Percentiles rank a stretch among this genome's conserved stretches.
phyloP scores from a whole-genome alignment of 2,113 vertebrate genomes.

The Tringa solitaria region DNA sequence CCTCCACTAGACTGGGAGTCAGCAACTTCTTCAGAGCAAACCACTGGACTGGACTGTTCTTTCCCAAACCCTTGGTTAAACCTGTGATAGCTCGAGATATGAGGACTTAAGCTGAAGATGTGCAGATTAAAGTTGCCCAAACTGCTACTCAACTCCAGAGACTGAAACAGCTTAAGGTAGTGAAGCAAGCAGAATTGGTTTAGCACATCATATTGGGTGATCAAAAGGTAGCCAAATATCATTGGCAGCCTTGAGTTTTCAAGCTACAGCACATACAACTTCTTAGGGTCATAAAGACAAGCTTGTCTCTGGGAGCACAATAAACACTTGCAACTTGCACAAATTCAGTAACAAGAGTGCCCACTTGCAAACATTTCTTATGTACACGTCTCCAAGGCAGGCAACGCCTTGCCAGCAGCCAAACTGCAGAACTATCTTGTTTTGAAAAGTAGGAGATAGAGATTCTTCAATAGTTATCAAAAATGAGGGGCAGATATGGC shows the following conservation, averaged over 20 bases:
- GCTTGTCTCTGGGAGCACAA: not conserved
- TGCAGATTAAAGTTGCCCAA: not conserved
- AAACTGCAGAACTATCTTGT: not conserved
- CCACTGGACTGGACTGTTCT: not conserved
- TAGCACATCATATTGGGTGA: not conserved
- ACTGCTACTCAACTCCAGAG: not conserved
- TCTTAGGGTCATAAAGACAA: not conserved
- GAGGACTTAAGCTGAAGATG: not conserved
- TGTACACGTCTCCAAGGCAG: not conserved
- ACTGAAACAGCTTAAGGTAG: not conserved
- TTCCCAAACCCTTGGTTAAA: not conserved
- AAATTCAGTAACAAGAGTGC: not conserved
- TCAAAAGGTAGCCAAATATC: not conserved
- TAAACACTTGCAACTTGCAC: not conserved
- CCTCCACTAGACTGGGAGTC: not conserved
- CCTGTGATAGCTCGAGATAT: fast-evolving
- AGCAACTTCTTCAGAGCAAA: not conserved
- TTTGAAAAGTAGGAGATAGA: not conserved
- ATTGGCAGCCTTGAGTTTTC: not conserved
- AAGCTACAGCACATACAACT: not conserved
- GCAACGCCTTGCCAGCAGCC: not conserved
- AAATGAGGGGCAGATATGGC: constrained; percentile 6
- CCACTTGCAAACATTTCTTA: not conserved
- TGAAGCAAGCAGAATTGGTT: not conserved
- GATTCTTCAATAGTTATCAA: not conserved